Evolutionary conservation across 2,888 invertebrate genomes (phyloP).

Genomic region (Thera britannica): DNA sequence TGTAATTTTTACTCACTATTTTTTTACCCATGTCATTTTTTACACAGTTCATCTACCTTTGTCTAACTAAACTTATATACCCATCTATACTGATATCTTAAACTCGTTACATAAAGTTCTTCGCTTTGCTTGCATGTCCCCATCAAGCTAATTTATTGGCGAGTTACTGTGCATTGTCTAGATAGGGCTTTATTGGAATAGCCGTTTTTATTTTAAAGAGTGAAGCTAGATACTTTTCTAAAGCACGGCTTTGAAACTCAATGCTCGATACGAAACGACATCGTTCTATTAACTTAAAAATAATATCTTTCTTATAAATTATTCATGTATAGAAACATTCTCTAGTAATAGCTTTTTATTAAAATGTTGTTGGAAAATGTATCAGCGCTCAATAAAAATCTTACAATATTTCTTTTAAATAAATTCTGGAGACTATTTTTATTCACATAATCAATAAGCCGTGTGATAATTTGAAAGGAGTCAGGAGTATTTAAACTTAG

Average conservation of each 20-base stretch:
- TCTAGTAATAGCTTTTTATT: background rate
- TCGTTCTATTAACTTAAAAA: slow-evolving; percentile 1
- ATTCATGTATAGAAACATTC: background rate
- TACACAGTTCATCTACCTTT: background rate
- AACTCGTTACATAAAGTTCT: background rate
- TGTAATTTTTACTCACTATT: background rate
- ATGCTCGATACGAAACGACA: background rate
- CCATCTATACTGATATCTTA: background rate
- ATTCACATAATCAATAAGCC: slow-evolving; percentile 23
- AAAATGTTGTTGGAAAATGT: background rate
- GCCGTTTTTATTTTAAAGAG: background rate
- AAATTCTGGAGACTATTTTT: slow-evolving; percentile 8
- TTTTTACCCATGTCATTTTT: background rate
- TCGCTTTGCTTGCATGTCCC: background rate
- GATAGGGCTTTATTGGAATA: slow-evolving; percentile 1
- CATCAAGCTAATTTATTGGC: background rate
- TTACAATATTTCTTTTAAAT: background rate
- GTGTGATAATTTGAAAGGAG: slow-evolving; percentile 24
- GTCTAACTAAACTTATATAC: background rate
- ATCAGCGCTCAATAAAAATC: background rate
- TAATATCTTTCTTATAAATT: slow-evolving; percentile 1
- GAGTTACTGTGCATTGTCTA: slow-evolving; percentile 13
- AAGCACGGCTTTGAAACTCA: slow-evolving; percentile 1
- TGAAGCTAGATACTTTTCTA: slow-evolving; percentile 1
- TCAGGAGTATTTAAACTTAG: slow-evolving; percentile 23